Percentiles rank a stretch among this genome's conserved stretches.
Evolutionary conservation across 2,797 vertebrate genomes (phyloP).

Genomic region (Pipistrellus pygmaeus): DNA sequence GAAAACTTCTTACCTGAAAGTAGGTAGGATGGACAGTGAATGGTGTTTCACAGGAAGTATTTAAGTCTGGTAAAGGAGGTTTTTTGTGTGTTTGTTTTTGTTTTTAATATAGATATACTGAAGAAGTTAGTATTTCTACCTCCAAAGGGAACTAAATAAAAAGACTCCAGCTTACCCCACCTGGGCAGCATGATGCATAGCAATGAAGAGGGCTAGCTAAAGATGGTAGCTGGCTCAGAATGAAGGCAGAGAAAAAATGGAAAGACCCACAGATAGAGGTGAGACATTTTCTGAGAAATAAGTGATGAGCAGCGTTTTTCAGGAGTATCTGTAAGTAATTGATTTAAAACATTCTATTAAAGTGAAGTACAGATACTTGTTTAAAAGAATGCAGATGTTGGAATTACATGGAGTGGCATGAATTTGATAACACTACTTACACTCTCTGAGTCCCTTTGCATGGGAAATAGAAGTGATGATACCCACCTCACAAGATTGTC

Average conservation of each 20-base stretch:
- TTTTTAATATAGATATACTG: background rate
- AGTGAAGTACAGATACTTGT: background rate
- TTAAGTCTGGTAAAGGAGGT: background rate
- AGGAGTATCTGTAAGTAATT: background rate
- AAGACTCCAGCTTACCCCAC: background rate
- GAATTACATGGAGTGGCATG: background rate
- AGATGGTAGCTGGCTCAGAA: background rate
- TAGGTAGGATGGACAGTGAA: background rate
- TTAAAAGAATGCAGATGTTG: background rate
- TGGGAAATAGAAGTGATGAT: background rate
- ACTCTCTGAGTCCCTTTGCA: background rate
- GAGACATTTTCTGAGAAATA: background rate
- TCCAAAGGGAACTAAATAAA: background rate
- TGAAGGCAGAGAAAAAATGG: background rate
- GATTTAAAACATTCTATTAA: background rate
- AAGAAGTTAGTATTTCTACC: background rate
- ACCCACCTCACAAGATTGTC: background rate
- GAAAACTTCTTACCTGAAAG: background rate
- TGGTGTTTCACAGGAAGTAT: background rate
- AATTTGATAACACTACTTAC: slow-evolving; percentile 35
- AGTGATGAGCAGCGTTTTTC: background rate
- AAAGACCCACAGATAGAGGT: background rate
- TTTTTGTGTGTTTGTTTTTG: no score
- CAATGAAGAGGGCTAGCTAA: background rate
- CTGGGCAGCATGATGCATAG: background rate